Evolutionary conservation across 1,140 invertebrate species (phyloP), one percentile per base, ranked within the genome.

Genomic region (Dendrolimus kikuchii): DNA sequence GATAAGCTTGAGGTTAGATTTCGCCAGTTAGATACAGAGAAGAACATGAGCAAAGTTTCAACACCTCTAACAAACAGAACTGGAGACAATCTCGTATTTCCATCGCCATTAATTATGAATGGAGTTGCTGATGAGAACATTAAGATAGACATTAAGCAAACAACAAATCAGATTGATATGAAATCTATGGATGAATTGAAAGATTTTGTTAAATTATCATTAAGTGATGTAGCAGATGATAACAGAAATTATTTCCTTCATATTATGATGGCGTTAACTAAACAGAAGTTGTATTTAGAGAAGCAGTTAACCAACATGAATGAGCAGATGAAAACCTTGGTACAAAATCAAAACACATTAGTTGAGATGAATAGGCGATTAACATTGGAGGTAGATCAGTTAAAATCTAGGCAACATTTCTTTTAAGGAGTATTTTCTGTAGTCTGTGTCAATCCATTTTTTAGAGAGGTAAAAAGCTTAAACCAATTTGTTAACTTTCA

Each of bases 231-330:
- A 9, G 71, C 81, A 7, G 81, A 83, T 57, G 77, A 85, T 55
- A 86, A 81, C 49, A 73, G 75, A 55, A 84, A 82, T 55, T 82
- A 82, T 65, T 86, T 82, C 53, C 64, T 86, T 1, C 74, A 86
- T 48, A 73, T 86, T 37, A 86, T 83, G 71, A 81, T 87, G 75
- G 77, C 75, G 37, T 66, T 87, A 46, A 86, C 84, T 6, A 88
- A 87, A 64, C 81, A 87, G 54, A 81, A 84, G 55, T 57, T 88
- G 51, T 87, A 74, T 69, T 67, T 87, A 51, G 85, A 88, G 57
- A 87, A 87, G 51, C 78, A 87, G 51, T 59, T 88, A 9, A 10
- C 55, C 7, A 61, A 42, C 5, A 69, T 88, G 62, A 74, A 66
- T 59, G 71, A 82, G 44, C 77, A 85, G 61, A 69, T 88, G 46